Base-by-base conservation (phyloP, 2,797 vertebrate genomes). In the Morus bassanus region DNA sequence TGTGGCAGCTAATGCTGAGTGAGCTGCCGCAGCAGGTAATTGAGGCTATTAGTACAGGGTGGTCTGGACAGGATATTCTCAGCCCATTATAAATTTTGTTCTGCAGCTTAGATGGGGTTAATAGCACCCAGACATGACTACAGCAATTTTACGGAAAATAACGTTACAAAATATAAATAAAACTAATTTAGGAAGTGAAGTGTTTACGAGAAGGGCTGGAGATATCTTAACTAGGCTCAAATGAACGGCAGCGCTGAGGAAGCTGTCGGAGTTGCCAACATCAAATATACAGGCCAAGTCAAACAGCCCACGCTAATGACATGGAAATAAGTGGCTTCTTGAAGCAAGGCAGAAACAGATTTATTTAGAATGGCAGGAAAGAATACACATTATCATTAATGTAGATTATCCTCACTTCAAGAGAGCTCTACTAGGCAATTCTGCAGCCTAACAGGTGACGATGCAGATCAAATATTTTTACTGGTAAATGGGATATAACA, bases 131-230 rank as follows among this genome's bases (percentile, higher is more conserved):
- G 92, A 93, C 92, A 81, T 2, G 60, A 85, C 64, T 83, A 25
- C 53, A 43, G 61, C 75, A 80, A 23, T 89, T 92, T 83, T 28
- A 61, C 75, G 77, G 93, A 85, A 88, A 95, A 94, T 50, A 88
- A 81, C 65, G 85, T 93, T 95, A 96, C 3, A 3, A 85, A 91
- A 88, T 37, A 82, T 7, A 91, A 94, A 85, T 92, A 75, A 89
- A 92, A 45, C 78, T 77, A 28, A 94, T 88, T 93, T 93, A 92
- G 92, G 92, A 96, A 96, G 79, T 77, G 65, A 85, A 85, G 57
- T 53, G 74, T 95, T 97, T 95, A 83, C 1, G 13, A 93, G 91
- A 92, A 96, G 50, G 82, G 77, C 72, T 72, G 82, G 64, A 91
- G 87, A 92, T 50, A 33, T 35, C 82, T 79, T 48, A 87, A 77